These are phyloP conservation scores for Cryptophagus acutangulus DNA, from an alignment of 2,888 invertebrate genomes.

Conservation along the genomic window DNA sequence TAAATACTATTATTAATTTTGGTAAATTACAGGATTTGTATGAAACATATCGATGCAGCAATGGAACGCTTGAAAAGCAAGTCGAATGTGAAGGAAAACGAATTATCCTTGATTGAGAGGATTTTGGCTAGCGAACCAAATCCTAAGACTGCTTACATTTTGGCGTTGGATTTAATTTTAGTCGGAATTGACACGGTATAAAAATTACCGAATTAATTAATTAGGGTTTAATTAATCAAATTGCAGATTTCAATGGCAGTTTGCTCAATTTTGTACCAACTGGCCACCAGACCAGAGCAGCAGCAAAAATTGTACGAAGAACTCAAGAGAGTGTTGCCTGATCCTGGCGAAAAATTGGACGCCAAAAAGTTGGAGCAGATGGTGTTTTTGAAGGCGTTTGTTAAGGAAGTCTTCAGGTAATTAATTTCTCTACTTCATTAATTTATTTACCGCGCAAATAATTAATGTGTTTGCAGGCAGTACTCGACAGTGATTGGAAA, in stretches of 20 bases:
- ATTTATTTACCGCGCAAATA: slow-evolving; percentile 1
- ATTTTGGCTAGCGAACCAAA: slow-evolving; percentile 57
- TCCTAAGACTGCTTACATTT: slow-evolving; percentile 60
- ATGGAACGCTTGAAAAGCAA: slow-evolving; percentile 45
- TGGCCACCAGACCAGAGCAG: slow-evolving; percentile 61
- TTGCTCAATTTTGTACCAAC: slow-evolving; percentile 67
- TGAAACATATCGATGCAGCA: slow-evolving; percentile 58
- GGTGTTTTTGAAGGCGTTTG: slow-evolving; percentile 65
- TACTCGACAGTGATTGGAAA: slow-evolving; percentile 74
- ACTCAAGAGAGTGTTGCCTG: slow-evolving; percentile 49
- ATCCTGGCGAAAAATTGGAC: slow-evolving; percentile 49
- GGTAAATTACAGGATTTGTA: slow-evolving; percentile 54
- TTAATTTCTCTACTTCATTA: background rate
- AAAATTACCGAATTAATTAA: slow-evolving; percentile 10
- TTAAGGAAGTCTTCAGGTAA: slow-evolving; percentile 70
- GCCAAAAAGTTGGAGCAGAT: slow-evolving; percentile 58
- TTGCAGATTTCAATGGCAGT: slow-evolving; percentile 71
- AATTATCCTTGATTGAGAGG: slow-evolving; percentile 58
- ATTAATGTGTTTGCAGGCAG: slow-evolving; percentile 51
- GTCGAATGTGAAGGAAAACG: slow-evolving; percentile 46
- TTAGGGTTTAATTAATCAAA: too few relatives aligned
- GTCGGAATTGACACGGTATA: slow-evolving; percentile 74
- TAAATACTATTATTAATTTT: background rate
- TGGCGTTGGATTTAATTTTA: slow-evolving; percentile 69
- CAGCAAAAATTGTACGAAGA: slow-evolving; percentile 62